Base-by-base conservation (phyloP, 2,888 invertebrate genomes). In the Hypolimnas misippus region DNA sequence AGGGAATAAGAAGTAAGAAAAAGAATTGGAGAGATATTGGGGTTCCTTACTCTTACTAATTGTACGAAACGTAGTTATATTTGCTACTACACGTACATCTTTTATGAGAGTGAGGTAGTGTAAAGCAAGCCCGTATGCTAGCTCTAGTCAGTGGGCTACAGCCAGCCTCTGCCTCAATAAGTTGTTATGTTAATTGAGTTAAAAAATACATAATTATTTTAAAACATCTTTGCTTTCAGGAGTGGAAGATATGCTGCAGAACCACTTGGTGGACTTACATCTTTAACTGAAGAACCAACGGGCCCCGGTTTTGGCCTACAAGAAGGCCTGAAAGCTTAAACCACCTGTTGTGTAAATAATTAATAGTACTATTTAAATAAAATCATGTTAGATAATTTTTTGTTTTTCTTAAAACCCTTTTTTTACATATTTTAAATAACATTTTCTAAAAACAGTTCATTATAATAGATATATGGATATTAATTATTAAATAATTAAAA, bases 221-320 rank as follows among this genome's bases (percentile, higher is more conserved):
- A 3, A n/a, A 38, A n/a, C 10, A n/a, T 38, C 8, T 64, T 71
- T 75, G 68, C 35, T 83, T 86, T 21, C 75, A 96, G 97, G 81
- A 98, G 94, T 83, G 98, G 98, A 33, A 94, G 99, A 75, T 98
- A 95, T 87, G 97, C 99, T 0, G 94, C 97, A 14, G 99, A 99
- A 84, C 99, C 99, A 0, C 93, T 94, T 25, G 96, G 95, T 29
- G 96, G 96, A 5, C 94, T 98, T 10, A 99, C 99, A 0, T 97
- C 97, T 0, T 92, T 99, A 35, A 96, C 93, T 16, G 95, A 95
- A 73, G 96, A 97, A 69, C 99, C 99, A 6, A 95, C 95, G 61
- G 98, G 97, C 7, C 98, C 99, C 14, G 99, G 99, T 21, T 98
- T 96, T 83, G 96, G 96, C 33, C 89, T 98, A 56, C 96, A 97